A percentile compares a stretch with the other conserved stretches of the same genome.
These are phyloP conservation scores for Oophaga pumilio DNA, from an alignment of 2,113 vertebrate genomes.

Conservation along the genomic window DNA sequence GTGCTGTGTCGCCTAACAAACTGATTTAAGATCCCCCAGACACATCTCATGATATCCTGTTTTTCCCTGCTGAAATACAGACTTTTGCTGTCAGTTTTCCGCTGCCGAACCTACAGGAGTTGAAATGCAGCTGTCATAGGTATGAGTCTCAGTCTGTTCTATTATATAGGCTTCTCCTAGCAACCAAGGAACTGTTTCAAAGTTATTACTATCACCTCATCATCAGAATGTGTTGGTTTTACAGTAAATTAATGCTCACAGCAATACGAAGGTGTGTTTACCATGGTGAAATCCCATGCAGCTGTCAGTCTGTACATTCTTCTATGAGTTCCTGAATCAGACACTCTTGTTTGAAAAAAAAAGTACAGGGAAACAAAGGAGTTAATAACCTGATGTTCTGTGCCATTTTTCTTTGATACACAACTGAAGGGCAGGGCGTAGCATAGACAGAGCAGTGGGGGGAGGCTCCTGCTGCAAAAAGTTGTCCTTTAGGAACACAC, in stretches of 20 bases:
- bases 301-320: no score
- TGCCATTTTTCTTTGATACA: no score
- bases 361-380: no score
- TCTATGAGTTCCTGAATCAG: no score
- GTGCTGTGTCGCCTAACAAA: neutral
- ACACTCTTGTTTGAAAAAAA: no score
- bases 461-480: no score
- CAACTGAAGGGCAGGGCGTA: no score
- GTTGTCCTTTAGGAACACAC: no score
- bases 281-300: no score
- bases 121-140: constrained; percentile 7
- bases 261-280: no score
- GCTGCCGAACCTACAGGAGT: neutral
- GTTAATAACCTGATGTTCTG: no score
- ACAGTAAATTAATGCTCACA: neutral
- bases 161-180: neutral
- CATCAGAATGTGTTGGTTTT: neutral
- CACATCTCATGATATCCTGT: neutral
- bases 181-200: neutral
- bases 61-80: neutral
- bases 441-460: no score
- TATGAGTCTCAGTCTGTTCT: neutral
- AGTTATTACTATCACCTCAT: neutral
- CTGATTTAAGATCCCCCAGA: neutral
- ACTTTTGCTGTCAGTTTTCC: neutral